A percentile compares a stretch with the other conserved stretches of the same genome.
These are phyloP conservation scores for Cheirogaleus medius DNA, from an alignment of 2,113 vertebrate genomes.

Conservation along the genomic window DNA sequence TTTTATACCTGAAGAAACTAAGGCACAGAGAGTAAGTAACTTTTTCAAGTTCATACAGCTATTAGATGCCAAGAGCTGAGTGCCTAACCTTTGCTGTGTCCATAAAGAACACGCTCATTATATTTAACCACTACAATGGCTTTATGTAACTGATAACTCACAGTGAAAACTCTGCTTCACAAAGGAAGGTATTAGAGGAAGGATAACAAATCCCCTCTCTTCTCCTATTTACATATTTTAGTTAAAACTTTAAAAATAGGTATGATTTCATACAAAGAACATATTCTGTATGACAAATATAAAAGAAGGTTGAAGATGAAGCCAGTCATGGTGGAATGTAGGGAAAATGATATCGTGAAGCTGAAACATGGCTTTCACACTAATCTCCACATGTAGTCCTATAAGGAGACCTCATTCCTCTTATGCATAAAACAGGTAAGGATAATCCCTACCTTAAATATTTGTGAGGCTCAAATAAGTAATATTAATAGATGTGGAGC, in stretches of 20 bases:
- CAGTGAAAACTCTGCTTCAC: background rate
- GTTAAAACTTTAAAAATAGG: background rate
- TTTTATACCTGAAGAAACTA: background rate
- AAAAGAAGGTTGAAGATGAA: background rate
- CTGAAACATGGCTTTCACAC: background rate
- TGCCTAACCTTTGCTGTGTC: background rate
- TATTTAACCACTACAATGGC: background rate
- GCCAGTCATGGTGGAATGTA: background rate
- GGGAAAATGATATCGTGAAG: background rate
- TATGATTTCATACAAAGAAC: background rate
- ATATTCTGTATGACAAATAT: background rate
- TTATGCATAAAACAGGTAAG: background rate
- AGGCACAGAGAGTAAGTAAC: background rate
- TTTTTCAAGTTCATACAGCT: background rate
- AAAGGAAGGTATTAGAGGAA: background rate
- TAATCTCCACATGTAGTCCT: background rate
- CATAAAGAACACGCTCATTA: background rate
- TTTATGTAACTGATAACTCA: background rate
- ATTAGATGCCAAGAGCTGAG: background rate
- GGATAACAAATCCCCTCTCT: background rate
- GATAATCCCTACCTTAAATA: background rate
- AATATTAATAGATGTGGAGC: background rate
- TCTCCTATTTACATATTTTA: background rate
- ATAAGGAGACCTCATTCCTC: background rate
- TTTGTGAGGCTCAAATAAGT: background rate